These are phyloP conservation scores for Sialis fuliginosa DNA, from an alignment of 2,888 invertebrate species.

Conservation along the genomic window DNA sequence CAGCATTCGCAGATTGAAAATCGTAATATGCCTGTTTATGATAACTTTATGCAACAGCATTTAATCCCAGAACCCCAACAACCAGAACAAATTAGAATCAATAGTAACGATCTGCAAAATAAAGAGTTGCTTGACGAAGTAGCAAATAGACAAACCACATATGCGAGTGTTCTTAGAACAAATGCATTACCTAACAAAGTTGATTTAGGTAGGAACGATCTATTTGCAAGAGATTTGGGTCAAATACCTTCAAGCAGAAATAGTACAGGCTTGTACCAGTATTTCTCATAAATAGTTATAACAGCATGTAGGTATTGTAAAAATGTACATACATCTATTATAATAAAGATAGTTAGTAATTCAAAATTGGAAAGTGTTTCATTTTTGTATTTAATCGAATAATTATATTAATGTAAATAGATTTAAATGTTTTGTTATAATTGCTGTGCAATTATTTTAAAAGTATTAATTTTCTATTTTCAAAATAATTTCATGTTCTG, in stretches of 20 bases:
- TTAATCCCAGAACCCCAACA: slow-evolving; percentile 8
- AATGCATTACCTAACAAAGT: slow-evolving; percentile 11
- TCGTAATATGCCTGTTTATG: slow-evolving; percentile 2
- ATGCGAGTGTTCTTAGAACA: slow-evolving; percentile 19
- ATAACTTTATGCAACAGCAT: slow-evolving; percentile 4
- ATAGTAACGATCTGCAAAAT: slow-evolving; percentile 16
- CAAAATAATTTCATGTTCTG: no score
- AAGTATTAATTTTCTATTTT: no score
- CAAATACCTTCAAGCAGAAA: slow-evolving; percentile 25
- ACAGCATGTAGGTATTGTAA: no score
- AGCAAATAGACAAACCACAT: slow-evolving; percentile 18
- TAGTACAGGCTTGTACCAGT: slow-evolving; percentile 32
- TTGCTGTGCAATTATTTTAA: no score
- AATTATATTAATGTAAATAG: background rate
- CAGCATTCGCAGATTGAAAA: slow-evolving; percentile 1
- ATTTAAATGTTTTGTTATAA: no score
- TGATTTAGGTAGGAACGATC: slow-evolving; percentile 17
- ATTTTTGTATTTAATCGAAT: background rate
- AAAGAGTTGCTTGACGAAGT: slow-evolving; percentile 12
- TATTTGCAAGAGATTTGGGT: slow-evolving; percentile 29
- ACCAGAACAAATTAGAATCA: slow-evolving; percentile 20
- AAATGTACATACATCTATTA: background rate
- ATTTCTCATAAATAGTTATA: slow-evolving; percentile 27
- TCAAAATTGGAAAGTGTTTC: background rate
- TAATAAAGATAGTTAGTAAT: background rate